Evolutionary conservation across 2,113 vertebrate species (phyloP), one percentile per base, ranked within the genome.

Genomic region (Urocolius indicus): DNA sequence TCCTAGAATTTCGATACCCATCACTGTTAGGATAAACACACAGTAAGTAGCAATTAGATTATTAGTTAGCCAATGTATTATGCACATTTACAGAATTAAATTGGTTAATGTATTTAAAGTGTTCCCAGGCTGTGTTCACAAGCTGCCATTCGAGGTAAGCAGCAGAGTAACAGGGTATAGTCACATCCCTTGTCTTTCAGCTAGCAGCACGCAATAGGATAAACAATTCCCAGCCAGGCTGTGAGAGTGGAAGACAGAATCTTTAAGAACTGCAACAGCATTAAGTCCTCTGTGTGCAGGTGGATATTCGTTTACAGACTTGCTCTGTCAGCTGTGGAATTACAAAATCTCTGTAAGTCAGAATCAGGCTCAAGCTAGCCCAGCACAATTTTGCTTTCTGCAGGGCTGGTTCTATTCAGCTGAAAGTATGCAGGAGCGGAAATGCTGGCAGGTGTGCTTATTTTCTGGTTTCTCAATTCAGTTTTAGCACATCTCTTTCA

Each of bases 141-240:
- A 21, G 66, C 77, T 91, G n/a, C 21, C 9, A 2, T 73, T 10
- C 21, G 78, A 36, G 27, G 59, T 10, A 18, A 41, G 48, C n/a
- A 80, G 48, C 26, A 23, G 54, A 54, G 27, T 51, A 10, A 22
- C 0, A 2, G 48, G 20, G 48, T 18, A 0, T 69, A 49, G 45
- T 49, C 49, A 7, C 1, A 1, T 41, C 65, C 43, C 69, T 52
- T 1, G 1, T 15, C 48, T 2, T 6, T 17, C 5, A 0, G 27
- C 24, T 30, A 13, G 32, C 34, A 12, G 38, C 2, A 0, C 27
- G 51, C 43, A 17, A 12, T 1, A 11, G 84, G 45, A 4, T 16
- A 34, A 52, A 6, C 58, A n/a, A 4, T 2, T 13, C 20, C 16
- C 30, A 14, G 0, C 29, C 48, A 6, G 41, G n/a, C 48, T 71